These are phyloP conservation scores for Zaprionus obscuricornis DNA, from an alignment of 2,888 invertebrate genomes.

Conservation along the genomic window DNA sequence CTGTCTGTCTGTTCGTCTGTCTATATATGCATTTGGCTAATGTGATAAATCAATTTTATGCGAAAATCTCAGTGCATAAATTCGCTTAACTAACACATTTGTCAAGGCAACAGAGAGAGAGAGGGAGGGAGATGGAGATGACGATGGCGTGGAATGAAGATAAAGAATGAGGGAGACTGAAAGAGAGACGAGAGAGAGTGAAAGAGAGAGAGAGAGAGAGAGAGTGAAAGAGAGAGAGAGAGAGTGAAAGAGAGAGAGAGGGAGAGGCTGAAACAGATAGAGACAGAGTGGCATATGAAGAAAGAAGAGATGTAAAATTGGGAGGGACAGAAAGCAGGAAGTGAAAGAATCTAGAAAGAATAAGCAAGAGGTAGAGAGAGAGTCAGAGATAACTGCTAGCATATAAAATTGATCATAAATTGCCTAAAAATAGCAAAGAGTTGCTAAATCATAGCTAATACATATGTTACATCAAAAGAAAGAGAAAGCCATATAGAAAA, in stretches of 20 bases:
- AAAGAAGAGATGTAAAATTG: not conserved
- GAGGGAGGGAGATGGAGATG: not conserved
- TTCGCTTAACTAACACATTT: constrained; percentile 62
- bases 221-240: not conserved
- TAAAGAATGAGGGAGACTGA: not conserved
- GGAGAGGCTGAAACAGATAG: not conserved
- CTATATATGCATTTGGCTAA: constrained; percentile 38
- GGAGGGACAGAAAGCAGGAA: not conserved
- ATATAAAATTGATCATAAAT: no score
- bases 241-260: not conserved
- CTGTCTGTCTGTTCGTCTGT: not conserved
- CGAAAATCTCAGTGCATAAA: constrained; percentile 56
- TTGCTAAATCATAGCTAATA: no score
- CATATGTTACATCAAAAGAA: no score
- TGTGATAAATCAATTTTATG: constrained; percentile 65
- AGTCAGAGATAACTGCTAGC: no score
- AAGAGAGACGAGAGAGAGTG: not conserved
- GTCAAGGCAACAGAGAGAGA: constrained; percentile 32
- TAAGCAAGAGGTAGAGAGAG: no score
- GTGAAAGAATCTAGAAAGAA: not conserved
- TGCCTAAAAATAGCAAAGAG: no score
- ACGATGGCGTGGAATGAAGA: not conserved
- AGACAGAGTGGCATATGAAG: no score
- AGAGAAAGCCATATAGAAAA: no score
- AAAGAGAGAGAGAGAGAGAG: no score